Base-by-base conservation (phyloP, 2,797 vertebrate genomes). In the Rhabdomys pumilio region DNA sequence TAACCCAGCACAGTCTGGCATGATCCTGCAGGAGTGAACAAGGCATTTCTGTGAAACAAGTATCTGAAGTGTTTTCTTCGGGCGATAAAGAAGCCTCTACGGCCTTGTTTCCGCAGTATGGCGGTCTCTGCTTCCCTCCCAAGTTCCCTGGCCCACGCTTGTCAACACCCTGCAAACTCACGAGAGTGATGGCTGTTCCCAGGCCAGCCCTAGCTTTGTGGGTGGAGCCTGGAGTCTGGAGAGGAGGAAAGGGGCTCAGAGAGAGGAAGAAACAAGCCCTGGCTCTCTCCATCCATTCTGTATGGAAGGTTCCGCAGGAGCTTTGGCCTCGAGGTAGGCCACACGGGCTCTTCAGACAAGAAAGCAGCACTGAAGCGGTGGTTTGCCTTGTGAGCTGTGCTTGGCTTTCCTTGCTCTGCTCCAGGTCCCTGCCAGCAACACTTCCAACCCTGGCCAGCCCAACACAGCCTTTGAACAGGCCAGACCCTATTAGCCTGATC, bases 401-500 rank as follows among this genome's bases (percentile, higher is more conserved):
- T 97, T 97, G 98, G 97, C 98, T 97, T 53, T 59, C 59, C 76
- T 55, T 1, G 2, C 9, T 41, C 92, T 53, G 67, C 73, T 94
- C 77, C 83, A 44, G 61, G 69, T 31, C 90, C 67, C 67, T 95
- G 94, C 97, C 98, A 98, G 94, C 96, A 97, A 96, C 94, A 92
- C 96, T 97, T 97, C 93, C 95, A 96, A 90, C 72, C 89, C 97
- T 95, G 97, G 97, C 97, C 97, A 89, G 91, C 95, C 91, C 96
- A 95, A 89, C 90, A 91, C 89, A 96, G 94, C 88, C 94, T 96
- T 97, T 96, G 92, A 95, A 96, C 96, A 94, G 90, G 95, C 98
- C 96, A 95, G 96, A 96, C 96, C 95, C 97, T 95, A 96, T 95
- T 97, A 94, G 97, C 90, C 87, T 96, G 97, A 96, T 98, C 95